Evolutionary conservation across 2,113 vertebrate species (phyloP), one percentile per base, ranked within the genome.

Genomic region (Oxygymnocypris stewartii): DNA sequence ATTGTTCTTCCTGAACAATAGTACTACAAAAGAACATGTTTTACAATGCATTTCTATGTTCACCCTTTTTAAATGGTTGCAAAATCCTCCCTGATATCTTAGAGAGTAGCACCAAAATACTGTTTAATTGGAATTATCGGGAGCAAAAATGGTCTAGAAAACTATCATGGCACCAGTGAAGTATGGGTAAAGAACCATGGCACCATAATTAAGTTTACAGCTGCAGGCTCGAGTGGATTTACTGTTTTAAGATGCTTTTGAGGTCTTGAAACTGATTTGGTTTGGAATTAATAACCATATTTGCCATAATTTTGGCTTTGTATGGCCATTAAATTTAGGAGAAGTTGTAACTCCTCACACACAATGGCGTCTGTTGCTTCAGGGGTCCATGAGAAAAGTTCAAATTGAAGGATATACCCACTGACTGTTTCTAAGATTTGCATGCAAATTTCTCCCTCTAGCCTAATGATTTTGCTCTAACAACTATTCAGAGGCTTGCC

Each of bases 1-100:
- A 81, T 88, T 85, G 57, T 85, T 85, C 47, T n/a, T 59, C n/a
- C n/a, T 75, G 42, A 59, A 82, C 77, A 88, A 87, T 74, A 76
- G 31, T 23, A 81, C 13, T 44, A 65, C 37, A 67, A 75, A n/a
- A 77, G 69, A 79, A 51, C 65, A 42, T 74, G 76, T 87, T 67
- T 35, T 75, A 85, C 42, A 87, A 23, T 31, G 20, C 37, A 67
- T 85, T 87, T 84, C 9, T 28, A 13, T 73, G 76, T 78, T 42
- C 6, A 57, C 18, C 18, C 20, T 37, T 76, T 87, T 79, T 37
- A 44, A 78, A 71, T 51, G 28, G 84, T 28, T 9, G 61, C 75
- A 67, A 69, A 75, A 59, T 86, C 8, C 14, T 49, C 7, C 25
- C 69, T 67, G 51, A 47, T 49, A 78, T 74, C 71, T 42, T 4